phyloP scores from a whole-genome alignment of 2,113 vertebrate species.

The Eptesicus fuscus region DNA sequence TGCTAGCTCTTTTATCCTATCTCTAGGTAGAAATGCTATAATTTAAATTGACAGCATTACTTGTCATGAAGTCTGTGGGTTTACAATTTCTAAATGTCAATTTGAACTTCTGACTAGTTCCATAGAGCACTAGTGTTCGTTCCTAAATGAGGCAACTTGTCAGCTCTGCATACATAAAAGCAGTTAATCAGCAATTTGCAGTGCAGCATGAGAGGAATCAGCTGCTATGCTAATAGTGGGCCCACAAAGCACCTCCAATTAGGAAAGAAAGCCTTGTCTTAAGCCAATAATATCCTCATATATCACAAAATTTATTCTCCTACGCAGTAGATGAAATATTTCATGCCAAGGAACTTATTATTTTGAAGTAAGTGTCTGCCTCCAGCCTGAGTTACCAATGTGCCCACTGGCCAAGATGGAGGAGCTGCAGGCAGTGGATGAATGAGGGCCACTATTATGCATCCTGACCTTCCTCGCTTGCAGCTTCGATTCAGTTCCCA shows the following conservation, averaged over 20 bases:
- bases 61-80: constrained; percentile 59
- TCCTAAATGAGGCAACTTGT: constrained; percentile 65
- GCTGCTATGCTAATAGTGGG: background rate
- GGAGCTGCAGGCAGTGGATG: background rate
- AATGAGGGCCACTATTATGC: background rate
- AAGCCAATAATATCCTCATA: constrained; percentile 15
- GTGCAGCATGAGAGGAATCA: background rate
- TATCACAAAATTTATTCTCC: constrained; percentile 30
- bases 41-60: constrained; percentile 70
- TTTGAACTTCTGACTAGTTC: constrained; percentile 69
- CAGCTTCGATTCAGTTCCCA: background rate
- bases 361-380: constrained; percentile 44
- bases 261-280: constrained; percentile 30
- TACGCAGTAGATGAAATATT: constrained; percentile 12
- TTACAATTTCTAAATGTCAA: constrained; percentile 73
- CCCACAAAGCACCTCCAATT: constrained; percentile 40
- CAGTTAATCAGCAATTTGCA: constrained; percentile 68
- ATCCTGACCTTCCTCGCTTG: background rate
- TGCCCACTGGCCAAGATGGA: background rate
- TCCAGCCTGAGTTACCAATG: background rate
- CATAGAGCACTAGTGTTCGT: constrained; percentile 58
- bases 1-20: constrained; percentile 62
- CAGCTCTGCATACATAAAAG: constrained; percentile 57
- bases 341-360: constrained; percentile 15
- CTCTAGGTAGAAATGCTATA: constrained; percentile 53